Evolutionary conservation across 2,888 invertebrate species (phyloP), one percentile per base, ranked within the genome.

Genomic region (Sipha maydis): DNA sequence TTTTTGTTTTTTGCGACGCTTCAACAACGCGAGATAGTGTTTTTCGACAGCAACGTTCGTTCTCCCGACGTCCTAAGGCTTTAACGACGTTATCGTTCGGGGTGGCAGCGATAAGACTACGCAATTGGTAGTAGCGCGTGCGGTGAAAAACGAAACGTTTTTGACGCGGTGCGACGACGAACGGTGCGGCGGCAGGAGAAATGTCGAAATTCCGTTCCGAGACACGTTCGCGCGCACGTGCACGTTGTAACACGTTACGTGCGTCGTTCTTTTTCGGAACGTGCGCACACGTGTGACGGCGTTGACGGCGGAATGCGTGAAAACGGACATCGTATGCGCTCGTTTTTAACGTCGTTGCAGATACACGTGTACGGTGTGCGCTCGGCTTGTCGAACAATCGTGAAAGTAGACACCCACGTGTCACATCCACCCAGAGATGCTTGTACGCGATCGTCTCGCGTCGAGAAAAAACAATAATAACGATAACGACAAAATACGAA

Each of bases 361-460:
- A 14, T 48, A 48, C 11, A 48, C 9, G 11, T 48, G 14, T 48
- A 14, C 21, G 19, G 21, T 4, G 14, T n/a, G 61, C 3, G 67
- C 67, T 28, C 7, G 48, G 48, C 31, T 77, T 61, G 61, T 76
- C 61, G 69, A 85, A 77, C 77, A 85, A 69, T 34, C 48, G 85
- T 48, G 77, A 85, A 69, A 77, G 85, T 77, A 48, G 25, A 67
- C 77, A 34, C 67, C 85, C 85, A 77, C 77, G 77, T 69, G 85
- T 48, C 84, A n/a, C n/a, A n/a, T n/a, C n/a, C n/a, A n/a, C n/a
- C n/a, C n/a, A n/a, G n/a, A n/a, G n/a, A n/a, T n/a, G n/a, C n/a
- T n/a, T n/a, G n/a, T n/a, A n/a, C 14, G 14, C 11, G 48, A 48
- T 28, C n/a, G n/a, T 69, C 17, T 34, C 14, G 9, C 61, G 25